Percentiles rank a stretch among this genome's conserved stretches.
Evolutionary conservation across 2,113 vertebrate species (phyloP).

Genomic region (Erythrocercus mccallii): DNA sequence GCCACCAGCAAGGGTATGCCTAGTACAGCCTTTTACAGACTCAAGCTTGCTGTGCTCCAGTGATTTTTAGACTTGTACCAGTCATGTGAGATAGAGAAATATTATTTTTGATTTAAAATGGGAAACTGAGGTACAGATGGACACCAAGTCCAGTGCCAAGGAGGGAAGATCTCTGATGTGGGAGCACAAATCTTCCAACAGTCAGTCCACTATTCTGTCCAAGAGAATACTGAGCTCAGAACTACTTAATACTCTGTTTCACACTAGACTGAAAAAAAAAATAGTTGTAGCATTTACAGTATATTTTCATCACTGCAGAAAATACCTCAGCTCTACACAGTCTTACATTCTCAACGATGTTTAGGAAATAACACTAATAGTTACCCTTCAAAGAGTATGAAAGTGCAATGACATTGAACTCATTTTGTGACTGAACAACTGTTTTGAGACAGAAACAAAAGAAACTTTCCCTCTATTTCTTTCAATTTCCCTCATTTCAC

Average conservation of each 20-base stretch:
- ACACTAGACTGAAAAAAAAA: background rate
- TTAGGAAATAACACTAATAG: background rate
- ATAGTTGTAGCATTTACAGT: background rate
- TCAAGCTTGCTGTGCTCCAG: background rate
- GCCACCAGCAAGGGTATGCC: background rate
- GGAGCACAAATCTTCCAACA: background rate
- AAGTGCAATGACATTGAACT: background rate
- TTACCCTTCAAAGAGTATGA: background rate
- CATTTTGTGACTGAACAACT: background rate
- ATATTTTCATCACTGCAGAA: background rate
- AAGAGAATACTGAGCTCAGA: background rate
- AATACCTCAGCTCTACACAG: background rate
- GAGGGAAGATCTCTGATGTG: background rate
- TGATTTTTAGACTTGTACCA: background rate
- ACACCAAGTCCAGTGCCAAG: background rate
- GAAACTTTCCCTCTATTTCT: background rate
- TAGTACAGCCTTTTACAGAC: background rate
- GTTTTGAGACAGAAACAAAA: background rate
- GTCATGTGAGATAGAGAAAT: background rate
- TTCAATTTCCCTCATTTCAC: background rate
- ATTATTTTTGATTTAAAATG: background rate
- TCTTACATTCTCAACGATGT: background rate
- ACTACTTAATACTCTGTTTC: background rate
- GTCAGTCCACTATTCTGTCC: background rate
- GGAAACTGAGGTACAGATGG: background rate